Evolutionary conservation across 2,113 vertebrate species (phyloP).

Genomic region (Thymallus thymallus): DNA sequence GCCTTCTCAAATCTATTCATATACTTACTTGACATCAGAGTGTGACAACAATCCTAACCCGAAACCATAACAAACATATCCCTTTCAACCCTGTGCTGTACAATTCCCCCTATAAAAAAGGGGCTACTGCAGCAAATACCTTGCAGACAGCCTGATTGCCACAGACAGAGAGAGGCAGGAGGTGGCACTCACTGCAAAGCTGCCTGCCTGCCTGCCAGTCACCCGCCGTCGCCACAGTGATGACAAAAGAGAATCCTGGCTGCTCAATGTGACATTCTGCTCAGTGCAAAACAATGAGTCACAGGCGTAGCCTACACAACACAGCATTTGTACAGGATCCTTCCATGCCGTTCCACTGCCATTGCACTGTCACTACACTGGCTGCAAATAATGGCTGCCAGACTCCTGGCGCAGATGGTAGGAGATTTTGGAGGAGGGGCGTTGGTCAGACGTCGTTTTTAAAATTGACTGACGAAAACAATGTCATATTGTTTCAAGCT

Average conservation of each 20-base stretch:
- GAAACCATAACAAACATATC: not conserved
- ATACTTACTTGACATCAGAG: not conserved
- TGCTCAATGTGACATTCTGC: conserved; percentile 42
- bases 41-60: not conserved
- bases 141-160: conserved; percentile 7
- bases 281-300: conserved; percentile 59
- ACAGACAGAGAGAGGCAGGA: conserved; percentile 2
- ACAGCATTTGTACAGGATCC: conserved; percentile 25
- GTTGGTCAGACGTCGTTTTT: not conserved
- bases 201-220: conserved; percentile 36
- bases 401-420: not conserved
- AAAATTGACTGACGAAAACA: not conserved
- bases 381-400: conserved; percentile 26
- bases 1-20: not conserved
- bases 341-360: not conserved
- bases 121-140: not conserved
- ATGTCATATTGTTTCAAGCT: not conserved
- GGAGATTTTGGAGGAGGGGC: not conserved
- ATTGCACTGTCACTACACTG: not conserved
- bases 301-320: conserved; percentile 14
- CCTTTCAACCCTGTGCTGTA: not conserved
- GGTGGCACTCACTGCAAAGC: conserved; percentile 22
- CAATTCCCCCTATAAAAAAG: not conserved
- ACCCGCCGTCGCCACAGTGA: conserved; percentile 39
- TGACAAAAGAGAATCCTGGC: conserved; percentile 36